Conservation (phyloP, 2,888 invertebrate genomes). For the Rhyacophila evoluta region DNA sequence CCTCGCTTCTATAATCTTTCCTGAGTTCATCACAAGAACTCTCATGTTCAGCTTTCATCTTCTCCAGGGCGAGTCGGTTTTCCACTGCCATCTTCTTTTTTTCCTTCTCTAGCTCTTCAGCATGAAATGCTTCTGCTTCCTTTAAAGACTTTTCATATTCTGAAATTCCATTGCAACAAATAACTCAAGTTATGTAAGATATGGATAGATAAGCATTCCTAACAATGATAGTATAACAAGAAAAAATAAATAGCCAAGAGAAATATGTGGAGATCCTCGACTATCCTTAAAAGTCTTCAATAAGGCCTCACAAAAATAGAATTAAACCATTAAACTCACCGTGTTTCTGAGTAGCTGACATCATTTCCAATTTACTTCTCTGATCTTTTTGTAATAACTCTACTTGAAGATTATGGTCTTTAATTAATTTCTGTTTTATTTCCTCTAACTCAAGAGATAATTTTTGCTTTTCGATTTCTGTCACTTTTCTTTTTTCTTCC, state of each 20-base stretch:
- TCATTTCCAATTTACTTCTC: constrained; percentile 56
- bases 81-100: constrained; percentile 68
- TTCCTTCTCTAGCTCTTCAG: constrained; percentile 64
- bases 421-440: constrained; percentile 68
- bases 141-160: background rate
- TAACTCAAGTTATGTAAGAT: too few relatives aligned
- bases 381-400: constrained; percentile 58
- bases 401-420: constrained; percentile 62
- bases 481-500: constrained; percentile 62
- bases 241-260: too few relatives aligned
- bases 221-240: too few relatives aligned
- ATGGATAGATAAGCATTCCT: too few relatives aligned
- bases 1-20: constrained; percentile 75
- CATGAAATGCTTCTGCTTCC: constrained; percentile 47
- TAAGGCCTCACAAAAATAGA: background rate
- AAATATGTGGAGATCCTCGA: too few relatives aligned
- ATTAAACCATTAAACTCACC: background rate
- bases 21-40: constrained; percentile 73
- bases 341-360: background rate
- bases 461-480: constrained; percentile 60
- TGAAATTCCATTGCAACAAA: background rate
- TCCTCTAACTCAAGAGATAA: constrained; percentile 64
- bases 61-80: constrained; percentile 69
- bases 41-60: constrained; percentile 71
- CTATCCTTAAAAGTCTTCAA: too few relatives aligned